These are phyloP conservation scores for Lepilemur septentrionalis DNA, from an alignment of 2,797 vertebrate genomes.

Conservation along the genomic window DNA sequence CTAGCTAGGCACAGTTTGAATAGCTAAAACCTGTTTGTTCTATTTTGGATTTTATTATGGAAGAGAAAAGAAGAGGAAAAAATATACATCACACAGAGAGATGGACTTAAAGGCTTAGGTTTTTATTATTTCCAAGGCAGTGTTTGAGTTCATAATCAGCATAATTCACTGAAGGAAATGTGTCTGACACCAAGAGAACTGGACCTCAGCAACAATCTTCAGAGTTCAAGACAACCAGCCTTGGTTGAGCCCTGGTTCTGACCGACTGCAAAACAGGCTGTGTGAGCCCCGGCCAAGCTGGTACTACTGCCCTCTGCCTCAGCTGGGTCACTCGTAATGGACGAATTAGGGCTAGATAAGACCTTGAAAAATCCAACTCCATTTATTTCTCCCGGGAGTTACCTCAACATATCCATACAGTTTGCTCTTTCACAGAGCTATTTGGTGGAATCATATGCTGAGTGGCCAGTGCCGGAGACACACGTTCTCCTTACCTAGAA, in stretches of 20 bases:
- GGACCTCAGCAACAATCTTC: background rate
- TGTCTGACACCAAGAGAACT: background rate
- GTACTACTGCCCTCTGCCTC: fast-evolving
- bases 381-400: background rate
- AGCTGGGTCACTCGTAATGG: background rate
- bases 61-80: background rate
- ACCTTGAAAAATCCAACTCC: background rate
- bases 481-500: background rate
- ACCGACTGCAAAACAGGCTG: background rate
- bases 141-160: background rate
- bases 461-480: background rate
- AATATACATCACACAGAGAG: background rate
- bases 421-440: background rate
- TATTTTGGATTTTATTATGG: constrained; percentile 20
- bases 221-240: background rate
- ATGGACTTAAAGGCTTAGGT: background rate
- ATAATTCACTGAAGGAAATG: background rate
- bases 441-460: background rate
- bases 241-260: background rate
- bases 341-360: background rate
- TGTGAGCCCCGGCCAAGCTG: background rate
- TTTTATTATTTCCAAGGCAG: background rate
- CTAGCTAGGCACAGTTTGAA: constrained; percentile 3
- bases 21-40: background rate
- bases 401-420: too few relatives aligned